A percentile compares a stretch with the other conserved stretches of the same genome.
Evolutionary conservation across 2,113 vertebrate species (phyloP).

Genomic region (Triplophysa tibetana): DNA sequence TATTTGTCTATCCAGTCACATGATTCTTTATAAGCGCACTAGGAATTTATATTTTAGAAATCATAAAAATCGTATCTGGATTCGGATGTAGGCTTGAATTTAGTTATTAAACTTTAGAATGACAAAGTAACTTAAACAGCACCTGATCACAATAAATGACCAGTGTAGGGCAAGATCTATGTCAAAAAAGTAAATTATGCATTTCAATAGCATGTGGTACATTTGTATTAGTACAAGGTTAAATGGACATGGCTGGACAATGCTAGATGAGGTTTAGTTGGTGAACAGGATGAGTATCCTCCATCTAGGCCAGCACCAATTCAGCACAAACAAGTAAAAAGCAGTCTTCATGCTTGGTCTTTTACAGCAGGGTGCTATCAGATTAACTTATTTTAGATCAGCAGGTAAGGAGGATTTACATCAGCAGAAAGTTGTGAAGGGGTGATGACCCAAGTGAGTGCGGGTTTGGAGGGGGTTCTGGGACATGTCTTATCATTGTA

Average conservation of each 20-base stretch:
- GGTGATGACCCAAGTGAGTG: slow-evolving; percentile 58
- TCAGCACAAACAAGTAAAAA: background rate
- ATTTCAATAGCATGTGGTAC: too few species aligned
- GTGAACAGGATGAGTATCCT: too few species aligned
- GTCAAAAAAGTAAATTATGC: too few species aligned
- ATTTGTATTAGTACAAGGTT: too few species aligned
- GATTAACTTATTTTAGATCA: background rate
- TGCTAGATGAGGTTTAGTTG: too few species aligned
- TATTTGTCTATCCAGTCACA: background rate
- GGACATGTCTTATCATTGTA: slow-evolving; percentile 64
- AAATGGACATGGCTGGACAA: too few species aligned
- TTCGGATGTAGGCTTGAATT: too few species aligned
- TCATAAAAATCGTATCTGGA: too few species aligned
- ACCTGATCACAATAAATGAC: too few species aligned
- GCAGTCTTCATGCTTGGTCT: background rate
- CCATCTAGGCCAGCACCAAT: background rate
- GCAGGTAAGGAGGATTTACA: slow-evolving; percentile 1
- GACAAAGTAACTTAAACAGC: too few species aligned
- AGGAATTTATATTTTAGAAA: background rate
- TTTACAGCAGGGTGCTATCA: background rate
- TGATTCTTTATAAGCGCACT: slow-evolving; percentile 3
- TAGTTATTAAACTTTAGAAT: too few species aligned
- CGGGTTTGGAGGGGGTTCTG: slow-evolving; percentile 37
- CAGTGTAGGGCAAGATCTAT: too few species aligned
- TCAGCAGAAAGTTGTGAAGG: slow-evolving; percentile 33